phyloP scores from a whole-genome alignment of 2,888 invertebrate genomes.

The Endotricha flammealis region DNA sequence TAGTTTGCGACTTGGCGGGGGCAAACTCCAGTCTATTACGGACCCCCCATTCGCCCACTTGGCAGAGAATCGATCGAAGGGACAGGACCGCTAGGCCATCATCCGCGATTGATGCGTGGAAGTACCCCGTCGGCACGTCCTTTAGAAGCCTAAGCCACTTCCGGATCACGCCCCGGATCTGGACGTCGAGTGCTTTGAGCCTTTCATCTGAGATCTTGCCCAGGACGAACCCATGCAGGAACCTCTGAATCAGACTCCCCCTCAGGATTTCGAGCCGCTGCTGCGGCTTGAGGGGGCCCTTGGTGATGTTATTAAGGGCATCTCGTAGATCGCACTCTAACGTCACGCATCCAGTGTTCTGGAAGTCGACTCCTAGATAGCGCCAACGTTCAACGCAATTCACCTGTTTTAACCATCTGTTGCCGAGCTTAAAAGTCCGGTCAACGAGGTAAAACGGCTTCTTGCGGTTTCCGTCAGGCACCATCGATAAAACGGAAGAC shows the following conservation, averaged over 20 bases:
- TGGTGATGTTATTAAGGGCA: conserved; percentile 26
- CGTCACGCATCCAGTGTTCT: conserved; percentile 24
- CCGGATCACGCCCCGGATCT: conserved; percentile 23
- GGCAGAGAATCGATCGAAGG: too few species aligned
- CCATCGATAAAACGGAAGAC: neutral
- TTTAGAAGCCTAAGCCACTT: conserved; percentile 25
- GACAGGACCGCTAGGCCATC: conserved; percentile 28
- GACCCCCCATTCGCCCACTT: too few species aligned
- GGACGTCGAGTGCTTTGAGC: conserved; percentile 32
- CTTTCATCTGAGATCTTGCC: conserved; percentile 25
- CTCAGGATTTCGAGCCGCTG: conserved; percentile 40
- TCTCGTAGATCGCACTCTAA: conserved; percentile 25
- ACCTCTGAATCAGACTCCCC: conserved; percentile 41
- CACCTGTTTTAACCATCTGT: too few species aligned
- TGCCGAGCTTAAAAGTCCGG: neutral
- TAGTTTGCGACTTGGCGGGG: too few species aligned
- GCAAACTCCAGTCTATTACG: too few species aligned
- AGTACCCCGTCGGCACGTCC: conserved; percentile 31
- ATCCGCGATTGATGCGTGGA: conserved; percentile 13
- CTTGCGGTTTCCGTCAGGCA: conserved; percentile 22
- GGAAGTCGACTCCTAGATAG: conserved; percentile 31
- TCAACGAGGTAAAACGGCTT: conserved; percentile 17
- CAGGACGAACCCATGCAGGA: conserved; percentile 37
- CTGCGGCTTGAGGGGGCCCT: too few species aligned
- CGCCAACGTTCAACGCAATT: too few species aligned